Evolutionary conservation across 2,113 vertebrate genomes (phyloP).

Genomic region (Todiramphus chloris): DNA sequence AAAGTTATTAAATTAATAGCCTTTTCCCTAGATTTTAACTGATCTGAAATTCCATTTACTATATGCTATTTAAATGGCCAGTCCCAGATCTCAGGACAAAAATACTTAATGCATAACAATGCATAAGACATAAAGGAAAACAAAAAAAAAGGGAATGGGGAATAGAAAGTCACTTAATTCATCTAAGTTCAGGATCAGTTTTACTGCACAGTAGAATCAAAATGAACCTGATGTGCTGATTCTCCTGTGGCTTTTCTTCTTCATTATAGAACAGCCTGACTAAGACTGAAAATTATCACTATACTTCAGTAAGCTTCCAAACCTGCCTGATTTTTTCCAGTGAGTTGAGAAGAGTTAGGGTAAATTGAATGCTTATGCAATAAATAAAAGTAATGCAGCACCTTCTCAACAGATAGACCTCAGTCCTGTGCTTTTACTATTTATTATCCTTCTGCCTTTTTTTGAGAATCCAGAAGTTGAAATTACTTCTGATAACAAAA

Average conservation of each 20-base stretch:
- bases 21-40: background rate
- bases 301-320: background rate
- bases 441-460: background rate
- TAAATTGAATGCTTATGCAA: background rate
- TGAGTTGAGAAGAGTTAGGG: background rate
- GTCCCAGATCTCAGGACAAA: background rate
- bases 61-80: background rate
- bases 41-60: background rate
- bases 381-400: background rate
- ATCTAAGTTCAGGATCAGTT: background rate
- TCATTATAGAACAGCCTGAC: background rate
- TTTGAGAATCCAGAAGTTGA: background rate
- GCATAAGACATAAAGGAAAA: background rate
- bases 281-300: background rate
- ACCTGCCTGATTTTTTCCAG: background rate
- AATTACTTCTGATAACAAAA: background rate
- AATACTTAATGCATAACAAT: background rate
- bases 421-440: background rate
- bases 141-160: background rate
- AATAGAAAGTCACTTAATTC: background rate
- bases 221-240: background rate
- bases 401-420: background rate
- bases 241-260: background rate
- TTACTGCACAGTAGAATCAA: background rate
- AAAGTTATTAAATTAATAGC: background rate